phyloP scores from a whole-genome alignment of 1,140 invertebrate species.

The Venturia canescens region DNA sequence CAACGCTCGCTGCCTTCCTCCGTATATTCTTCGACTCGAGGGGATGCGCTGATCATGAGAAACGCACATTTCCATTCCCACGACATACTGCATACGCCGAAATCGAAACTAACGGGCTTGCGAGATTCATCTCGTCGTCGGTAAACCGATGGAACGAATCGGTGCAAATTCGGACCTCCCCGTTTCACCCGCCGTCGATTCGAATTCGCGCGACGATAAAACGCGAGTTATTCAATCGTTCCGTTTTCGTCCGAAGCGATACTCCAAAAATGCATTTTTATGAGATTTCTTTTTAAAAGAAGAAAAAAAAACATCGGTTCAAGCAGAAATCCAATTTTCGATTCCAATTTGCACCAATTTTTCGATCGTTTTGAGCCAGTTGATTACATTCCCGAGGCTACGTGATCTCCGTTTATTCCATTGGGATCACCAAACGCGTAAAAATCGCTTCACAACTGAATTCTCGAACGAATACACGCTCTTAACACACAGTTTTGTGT shows the following conservation, averaged over 20 bases:
- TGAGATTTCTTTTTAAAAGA: neutral
- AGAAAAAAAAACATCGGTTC: no score
- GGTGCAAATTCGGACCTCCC: neutral
- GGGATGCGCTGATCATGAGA: constrained; percentile 9
- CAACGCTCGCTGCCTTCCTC: neutral
- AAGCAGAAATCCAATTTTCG: no score
- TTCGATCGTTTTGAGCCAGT: no score
- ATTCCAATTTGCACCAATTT: no score
- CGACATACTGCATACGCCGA: neutral
- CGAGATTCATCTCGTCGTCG: neutral
- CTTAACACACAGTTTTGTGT: neutral
- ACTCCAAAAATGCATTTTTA: no score
- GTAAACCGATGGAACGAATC: no score
- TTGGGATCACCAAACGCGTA: no score
- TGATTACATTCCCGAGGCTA: no score
- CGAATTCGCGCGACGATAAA: neutral
- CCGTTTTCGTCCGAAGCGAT: no score
- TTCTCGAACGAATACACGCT: neutral
- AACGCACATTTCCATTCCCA: neutral
- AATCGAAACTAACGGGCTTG: constrained; percentile 20
- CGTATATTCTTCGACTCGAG: neutral
- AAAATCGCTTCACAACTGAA: neutral
- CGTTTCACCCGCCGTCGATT: neutral
- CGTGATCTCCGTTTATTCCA: no score
- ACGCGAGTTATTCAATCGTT: no score